phyloP scores from a whole-genome alignment of 2,888 invertebrate species.

The Chrysopilus asiliformis region DNA sequence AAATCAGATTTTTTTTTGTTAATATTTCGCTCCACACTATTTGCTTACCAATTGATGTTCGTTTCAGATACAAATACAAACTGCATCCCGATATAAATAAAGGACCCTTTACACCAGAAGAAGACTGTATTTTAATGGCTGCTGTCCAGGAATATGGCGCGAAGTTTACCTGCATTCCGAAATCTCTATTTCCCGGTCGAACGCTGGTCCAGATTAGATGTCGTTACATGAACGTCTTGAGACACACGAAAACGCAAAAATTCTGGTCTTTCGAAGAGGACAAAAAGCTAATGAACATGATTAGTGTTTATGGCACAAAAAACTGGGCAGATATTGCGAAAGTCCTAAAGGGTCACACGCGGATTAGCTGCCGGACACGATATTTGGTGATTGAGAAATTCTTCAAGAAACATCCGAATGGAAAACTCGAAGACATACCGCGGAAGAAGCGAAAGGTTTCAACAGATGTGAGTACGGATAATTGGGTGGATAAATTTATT shows the following conservation, averaged over 20 bases:
- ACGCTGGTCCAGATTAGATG: slow-evolving; percentile 46
- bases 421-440: slow-evolving; percentile 24
- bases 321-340: slow-evolving; percentile 42
- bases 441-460: slow-evolving; percentile 17
- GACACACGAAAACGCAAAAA: slow-evolving; percentile 31
- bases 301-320: slow-evolving; percentile 37
- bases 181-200: slow-evolving; percentile 46
- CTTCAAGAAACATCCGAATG: slow-evolving; percentile 38
- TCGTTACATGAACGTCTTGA: slow-evolving; percentile 42
- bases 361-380: slow-evolving; percentile 47
- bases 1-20: too few relatives aligned
- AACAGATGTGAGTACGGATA: slow-evolving; percentile 21
- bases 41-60: too few relatives aligned
- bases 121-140: slow-evolving; percentile 51
- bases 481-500: slow-evolving; percentile 27
- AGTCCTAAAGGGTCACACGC: slow-evolving; percentile 41
- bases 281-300: slow-evolving; percentile 40
- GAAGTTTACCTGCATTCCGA: slow-evolving; percentile 44
- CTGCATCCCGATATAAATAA: slow-evolving; percentile 39
- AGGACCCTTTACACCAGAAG: slow-evolving; percentile 50
- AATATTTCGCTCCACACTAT: too few relatives aligned
- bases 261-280: slow-evolving; percentile 53
- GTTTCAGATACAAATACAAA: slow-evolving; percentile 35
- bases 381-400: slow-evolving; percentile 41
- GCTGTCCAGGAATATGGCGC: slow-evolving; percentile 47